Conservation (phyloP, 2,888 invertebrate genomes). For the Amphipoea lucens region DNA sequence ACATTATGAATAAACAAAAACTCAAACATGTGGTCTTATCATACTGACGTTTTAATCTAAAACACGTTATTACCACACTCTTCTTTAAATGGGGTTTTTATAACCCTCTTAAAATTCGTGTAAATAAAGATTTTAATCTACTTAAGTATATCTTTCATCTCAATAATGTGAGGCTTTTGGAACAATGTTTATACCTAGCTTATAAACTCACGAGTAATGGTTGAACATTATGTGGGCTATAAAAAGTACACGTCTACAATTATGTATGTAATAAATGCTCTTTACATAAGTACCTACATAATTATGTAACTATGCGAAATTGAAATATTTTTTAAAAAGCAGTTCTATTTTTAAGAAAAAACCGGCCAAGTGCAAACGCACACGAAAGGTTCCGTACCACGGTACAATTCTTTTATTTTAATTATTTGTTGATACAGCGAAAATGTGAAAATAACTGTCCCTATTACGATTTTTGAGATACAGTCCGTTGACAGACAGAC, state of each 20-base stretch:
- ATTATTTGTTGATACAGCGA: too few relatives aligned
- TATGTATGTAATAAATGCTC: conserved; percentile 28
- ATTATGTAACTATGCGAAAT: neutral
- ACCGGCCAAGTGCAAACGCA: neutral
- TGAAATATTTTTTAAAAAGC: neutral
- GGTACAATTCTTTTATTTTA: neutral
- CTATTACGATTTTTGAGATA: too few relatives aligned
- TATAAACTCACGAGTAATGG: conserved; percentile 48
- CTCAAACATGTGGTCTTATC: neutral
- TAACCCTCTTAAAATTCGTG: conserved; percentile 15
- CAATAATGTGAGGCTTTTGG: conserved; percentile 18
- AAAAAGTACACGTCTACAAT: conserved; percentile 53
- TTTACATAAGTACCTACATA: conserved; percentile 8
- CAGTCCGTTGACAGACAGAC: too few relatives aligned
- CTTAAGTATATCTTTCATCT: conserved; percentile 23
- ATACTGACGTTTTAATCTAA: neutral
- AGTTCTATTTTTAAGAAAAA: neutral
- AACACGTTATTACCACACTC: neutral
- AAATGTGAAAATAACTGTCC: too few relatives aligned
- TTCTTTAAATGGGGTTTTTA: neutral
- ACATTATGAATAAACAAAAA: neutral
- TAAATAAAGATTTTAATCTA: conserved; percentile 27
- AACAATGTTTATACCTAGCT: conserved; percentile 44
- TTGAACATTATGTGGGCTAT: conserved; percentile 43
- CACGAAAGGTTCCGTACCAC: neutral